phyloP scores from a whole-genome alignment of 2,888 invertebrate genomes.

The Polyploca ridens region DNA sequence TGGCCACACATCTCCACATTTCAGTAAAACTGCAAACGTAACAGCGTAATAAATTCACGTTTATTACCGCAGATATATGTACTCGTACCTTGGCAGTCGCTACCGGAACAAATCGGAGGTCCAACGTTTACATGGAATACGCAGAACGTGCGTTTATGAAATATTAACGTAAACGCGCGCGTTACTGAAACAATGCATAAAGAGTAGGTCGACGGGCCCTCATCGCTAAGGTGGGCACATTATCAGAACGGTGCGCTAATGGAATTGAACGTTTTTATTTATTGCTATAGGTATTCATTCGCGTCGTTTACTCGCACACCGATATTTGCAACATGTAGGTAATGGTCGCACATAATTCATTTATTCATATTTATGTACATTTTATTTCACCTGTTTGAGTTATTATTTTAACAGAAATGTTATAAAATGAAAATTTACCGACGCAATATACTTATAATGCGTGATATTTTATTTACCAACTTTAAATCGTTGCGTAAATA shows the following conservation, averaged over 20 bases:
- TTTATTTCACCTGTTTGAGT: slow-evolving; percentile 35
- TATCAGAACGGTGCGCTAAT: slow-evolving; percentile 69
- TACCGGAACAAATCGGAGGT: slow-evolving; percentile 73
- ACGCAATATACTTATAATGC: not conserved
- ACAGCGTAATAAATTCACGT: slow-evolving; percentile 80
- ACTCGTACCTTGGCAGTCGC: slow-evolving; percentile 66
- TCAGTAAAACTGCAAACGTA: slow-evolving; percentile 81
- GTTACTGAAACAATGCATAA: slow-evolving; percentile 65
- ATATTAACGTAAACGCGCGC: slow-evolving; percentile 66
- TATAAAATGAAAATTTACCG: slow-evolving; percentile 12
- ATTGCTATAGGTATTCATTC: slow-evolving; percentile 55
- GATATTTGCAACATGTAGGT: slow-evolving; percentile 47
- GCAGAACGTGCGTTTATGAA: slow-evolving; percentile 65
- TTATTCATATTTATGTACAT: slow-evolving; percentile 45
- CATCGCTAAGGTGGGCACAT: slow-evolving; percentile 64
- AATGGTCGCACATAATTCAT: slow-evolving; percentile 53
- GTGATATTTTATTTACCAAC: not conserved
- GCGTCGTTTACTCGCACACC: slow-evolving; percentile 45
- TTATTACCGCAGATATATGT: slow-evolving; percentile 79
- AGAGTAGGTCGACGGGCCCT: slow-evolving; percentile 33
- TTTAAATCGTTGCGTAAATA: too few relatives aligned
- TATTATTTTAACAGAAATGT: slow-evolving; percentile 20
- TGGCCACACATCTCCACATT: slow-evolving; percentile 73
- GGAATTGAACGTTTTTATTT: slow-evolving; percentile 69
- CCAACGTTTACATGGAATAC: slow-evolving; percentile 62